These are phyloP conservation scores for Conopomorpha cramerella DNA, from an alignment of 1,140 invertebrate genomes.

Conservation along the genomic window DNA sequence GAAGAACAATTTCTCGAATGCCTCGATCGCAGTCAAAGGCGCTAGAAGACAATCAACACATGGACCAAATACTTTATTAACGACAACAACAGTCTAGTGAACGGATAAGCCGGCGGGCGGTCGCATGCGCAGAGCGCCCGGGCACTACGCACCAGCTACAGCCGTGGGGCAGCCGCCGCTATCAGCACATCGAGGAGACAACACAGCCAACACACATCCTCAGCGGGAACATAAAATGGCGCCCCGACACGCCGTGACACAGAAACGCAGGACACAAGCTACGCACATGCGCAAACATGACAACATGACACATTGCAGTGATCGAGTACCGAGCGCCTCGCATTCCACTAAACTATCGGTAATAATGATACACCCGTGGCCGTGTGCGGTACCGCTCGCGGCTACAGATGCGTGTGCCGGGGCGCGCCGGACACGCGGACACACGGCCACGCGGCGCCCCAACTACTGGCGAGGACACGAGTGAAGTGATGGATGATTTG, in stretches of 20 bases:
- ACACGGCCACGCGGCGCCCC: too few relatives aligned
- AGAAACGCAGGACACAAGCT: constrained; percentile 45
- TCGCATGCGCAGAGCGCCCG: too few relatives aligned
- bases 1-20: constrained; percentile 97
- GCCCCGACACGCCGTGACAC: constrained; percentile 37
- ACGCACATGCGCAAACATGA: constrained; percentile 53
- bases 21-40: constrained; percentile 84
- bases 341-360: constrained; percentile 48
- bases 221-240: constrained; percentile 30
- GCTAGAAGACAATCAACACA: constrained; percentile 64
- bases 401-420: too few relatives aligned
- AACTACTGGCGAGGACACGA: neutral
- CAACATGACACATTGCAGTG: constrained; percentile 52
- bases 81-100: constrained; percentile 21
- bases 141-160: too few relatives aligned
- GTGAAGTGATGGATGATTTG: constrained; percentile 13
- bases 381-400: too few relatives aligned
- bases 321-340: constrained; percentile 47
- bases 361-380: constrained; percentile 34
- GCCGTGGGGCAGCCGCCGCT: constrained; percentile 38
- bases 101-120: too few relatives aligned
- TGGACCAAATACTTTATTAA: constrained; percentile 28
- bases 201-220: constrained; percentile 41
- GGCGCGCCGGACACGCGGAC: too few relatives aligned
- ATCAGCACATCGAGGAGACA: constrained; percentile 45